Percentiles rank a stretch among this genome's conserved stretches.
phyloP scores from a whole-genome alignment of 2,113 vertebrate genomes.

The Setophaga coronata region DNA sequence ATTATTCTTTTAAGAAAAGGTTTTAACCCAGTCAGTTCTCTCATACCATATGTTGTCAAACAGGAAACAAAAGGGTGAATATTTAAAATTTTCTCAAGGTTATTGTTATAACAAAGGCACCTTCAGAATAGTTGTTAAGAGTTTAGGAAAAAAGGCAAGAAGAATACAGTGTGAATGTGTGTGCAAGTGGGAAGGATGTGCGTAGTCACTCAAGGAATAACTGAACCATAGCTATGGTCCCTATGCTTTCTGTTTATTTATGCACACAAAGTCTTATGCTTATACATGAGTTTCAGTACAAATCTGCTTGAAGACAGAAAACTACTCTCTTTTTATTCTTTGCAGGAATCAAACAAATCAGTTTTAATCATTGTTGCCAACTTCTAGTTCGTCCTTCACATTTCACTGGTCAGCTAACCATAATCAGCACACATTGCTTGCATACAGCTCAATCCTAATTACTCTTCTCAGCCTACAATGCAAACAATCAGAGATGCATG shows the following conservation, averaged over 20 bases:
- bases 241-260: background rate
- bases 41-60: background rate
- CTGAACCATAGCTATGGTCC: background rate
- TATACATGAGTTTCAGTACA: background rate
- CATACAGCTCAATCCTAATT: constrained; percentile 59
- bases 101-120: background rate
- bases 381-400: constrained; percentile 80
- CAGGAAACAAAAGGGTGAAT: background rate
- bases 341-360: background rate
- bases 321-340: background rate
- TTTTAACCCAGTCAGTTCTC: background rate
- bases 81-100: background rate
- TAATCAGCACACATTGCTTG: constrained; percentile 65
- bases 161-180: background rate
- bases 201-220: background rate
- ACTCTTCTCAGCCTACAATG: constrained; percentile 24
- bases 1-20: background rate
- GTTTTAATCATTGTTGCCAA: constrained; percentile 65
- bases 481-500: constrained; percentile 8
- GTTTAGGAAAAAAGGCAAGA: background rate
- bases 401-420: constrained; percentile 74
- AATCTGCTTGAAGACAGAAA: background rate
- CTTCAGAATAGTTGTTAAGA: background rate
- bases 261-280: background rate
- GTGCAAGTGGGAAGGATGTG: background rate